These are phyloP conservation scores for Hafferia zeledoni DNA, from an alignment of 2,797 vertebrate species.

Conservation along the genomic window DNA sequence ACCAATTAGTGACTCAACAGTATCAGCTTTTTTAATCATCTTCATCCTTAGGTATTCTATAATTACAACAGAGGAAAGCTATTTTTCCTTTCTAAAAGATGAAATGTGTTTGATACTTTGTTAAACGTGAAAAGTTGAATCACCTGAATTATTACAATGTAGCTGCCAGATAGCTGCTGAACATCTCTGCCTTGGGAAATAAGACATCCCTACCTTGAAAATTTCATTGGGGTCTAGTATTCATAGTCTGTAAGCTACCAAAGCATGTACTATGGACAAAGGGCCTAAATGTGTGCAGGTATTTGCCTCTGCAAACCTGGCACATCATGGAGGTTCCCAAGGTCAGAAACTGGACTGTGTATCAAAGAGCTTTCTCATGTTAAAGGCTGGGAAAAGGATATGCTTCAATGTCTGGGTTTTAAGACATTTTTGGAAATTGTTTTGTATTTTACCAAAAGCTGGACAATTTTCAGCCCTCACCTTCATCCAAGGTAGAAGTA, in stretches of 20 bases:
- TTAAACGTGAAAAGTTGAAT: background rate
- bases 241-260: background rate
- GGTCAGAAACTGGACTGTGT: background rate
- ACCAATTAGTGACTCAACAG: background rate
- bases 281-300: background rate
- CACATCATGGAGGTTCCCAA: background rate
- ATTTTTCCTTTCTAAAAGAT: background rate
- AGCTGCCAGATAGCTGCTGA: background rate
- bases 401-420: background rate
- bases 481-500: background rate
- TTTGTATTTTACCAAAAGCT: background rate
- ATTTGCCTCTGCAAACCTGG: background rate
- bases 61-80: background rate
- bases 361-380: background rate
- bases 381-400: background rate
- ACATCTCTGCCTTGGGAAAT: background rate
- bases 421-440: background rate
- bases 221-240: background rate
- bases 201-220: background rate
- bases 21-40: background rate
- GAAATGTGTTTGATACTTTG: background rate
- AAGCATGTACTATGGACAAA: background rate
- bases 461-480: background rate
- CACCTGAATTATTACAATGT: background rate
- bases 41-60: background rate